Conservation (phyloP, 2,888 invertebrate species). For the Seira musarum region DNA sequence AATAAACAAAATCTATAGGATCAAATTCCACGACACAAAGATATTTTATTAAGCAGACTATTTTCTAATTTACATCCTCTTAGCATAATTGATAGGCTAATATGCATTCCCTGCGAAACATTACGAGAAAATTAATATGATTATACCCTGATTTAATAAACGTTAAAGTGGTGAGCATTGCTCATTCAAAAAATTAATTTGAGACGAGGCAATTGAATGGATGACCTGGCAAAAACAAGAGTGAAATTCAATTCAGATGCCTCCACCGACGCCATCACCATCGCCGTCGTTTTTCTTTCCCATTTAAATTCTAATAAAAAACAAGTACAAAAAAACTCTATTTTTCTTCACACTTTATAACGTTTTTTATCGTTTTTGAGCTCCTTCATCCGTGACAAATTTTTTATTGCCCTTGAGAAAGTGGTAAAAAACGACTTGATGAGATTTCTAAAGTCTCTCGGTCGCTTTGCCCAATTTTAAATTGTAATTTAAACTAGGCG, state of each 20-base stretch:
- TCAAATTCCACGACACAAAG: not conserved
- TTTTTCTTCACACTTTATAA: not conserved
- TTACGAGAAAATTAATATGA: not conserved
- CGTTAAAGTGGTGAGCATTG: not conserved
- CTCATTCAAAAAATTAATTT: slow-evolving; percentile 5
- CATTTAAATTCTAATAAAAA: not conserved
- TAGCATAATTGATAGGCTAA: not conserved
- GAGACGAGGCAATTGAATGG: slow-evolving; percentile 7
- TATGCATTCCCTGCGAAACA: not conserved
- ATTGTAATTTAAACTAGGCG: slow-evolving; percentile 31
- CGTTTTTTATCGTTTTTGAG: slow-evolving; percentile 47
- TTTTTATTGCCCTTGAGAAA: slow-evolving; percentile 35
- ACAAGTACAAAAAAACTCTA: not conserved
- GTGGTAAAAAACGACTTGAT: not conserved
- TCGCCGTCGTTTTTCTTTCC: not conserved
- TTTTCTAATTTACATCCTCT: not conserved
- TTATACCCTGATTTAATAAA: slow-evolving; percentile 5
- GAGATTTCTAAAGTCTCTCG: not conserved
- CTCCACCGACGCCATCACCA: not conserved
- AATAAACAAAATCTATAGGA: not conserved
- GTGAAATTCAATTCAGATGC: not conserved
- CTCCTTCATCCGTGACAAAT: slow-evolving; percentile 47
- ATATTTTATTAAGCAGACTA: not conserved
- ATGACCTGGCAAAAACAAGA: slow-evolving; percentile 7
- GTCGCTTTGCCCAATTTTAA: not conserved